Evolutionary conservation across 2,888 invertebrate genomes (phyloP).

Genomic region (Himalopsyche anomala): DNA sequence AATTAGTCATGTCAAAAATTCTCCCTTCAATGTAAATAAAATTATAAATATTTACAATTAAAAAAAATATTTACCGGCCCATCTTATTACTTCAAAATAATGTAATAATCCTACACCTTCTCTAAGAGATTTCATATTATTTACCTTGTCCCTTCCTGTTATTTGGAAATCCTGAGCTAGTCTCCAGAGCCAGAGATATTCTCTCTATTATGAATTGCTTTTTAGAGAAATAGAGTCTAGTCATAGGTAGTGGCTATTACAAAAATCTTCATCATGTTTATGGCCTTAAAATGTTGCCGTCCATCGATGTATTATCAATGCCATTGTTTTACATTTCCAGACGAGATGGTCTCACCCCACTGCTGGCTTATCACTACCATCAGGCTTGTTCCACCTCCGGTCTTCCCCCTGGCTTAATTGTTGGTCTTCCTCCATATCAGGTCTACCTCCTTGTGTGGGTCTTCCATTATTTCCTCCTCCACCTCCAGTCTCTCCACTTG

Average conservation of each 20-base stretch:
- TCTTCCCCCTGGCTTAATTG: slow-evolving; percentile 45
- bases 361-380: slow-evolving; percentile 46
- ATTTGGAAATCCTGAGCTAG: slow-evolving; percentile 46
- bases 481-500: slow-evolving; percentile 75
- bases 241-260: too few relatives aligned
- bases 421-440: slow-evolving; percentile 45
- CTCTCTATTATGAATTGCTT: too few relatives aligned
- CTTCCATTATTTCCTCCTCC: slow-evolving; percentile 67
- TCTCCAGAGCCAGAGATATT: slow-evolving; percentile 48
- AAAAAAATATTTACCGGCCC: too few relatives aligned
- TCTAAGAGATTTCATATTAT: not conserved
- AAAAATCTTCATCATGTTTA: slow-evolving; percentile 63
- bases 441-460: slow-evolving; percentile 36
- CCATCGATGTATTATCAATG: not conserved
- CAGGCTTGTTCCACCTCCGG: slow-evolving; percentile 44
- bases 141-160: slow-evolving; percentile 54
- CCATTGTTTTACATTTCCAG: slow-evolving; percentile 45
- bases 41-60: too few relatives aligned
- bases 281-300: slow-evolving; percentile 39
- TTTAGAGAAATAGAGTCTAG: too few relatives aligned
- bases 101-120: too few relatives aligned
- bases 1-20: too few relatives aligned
- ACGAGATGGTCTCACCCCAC: slow-evolving; percentile 48
- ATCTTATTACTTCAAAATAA: too few relatives aligned
- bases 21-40: too few relatives aligned